phyloP scores from a whole-genome alignment of 1,140 invertebrate species.

The Cydia amplana region DNA sequence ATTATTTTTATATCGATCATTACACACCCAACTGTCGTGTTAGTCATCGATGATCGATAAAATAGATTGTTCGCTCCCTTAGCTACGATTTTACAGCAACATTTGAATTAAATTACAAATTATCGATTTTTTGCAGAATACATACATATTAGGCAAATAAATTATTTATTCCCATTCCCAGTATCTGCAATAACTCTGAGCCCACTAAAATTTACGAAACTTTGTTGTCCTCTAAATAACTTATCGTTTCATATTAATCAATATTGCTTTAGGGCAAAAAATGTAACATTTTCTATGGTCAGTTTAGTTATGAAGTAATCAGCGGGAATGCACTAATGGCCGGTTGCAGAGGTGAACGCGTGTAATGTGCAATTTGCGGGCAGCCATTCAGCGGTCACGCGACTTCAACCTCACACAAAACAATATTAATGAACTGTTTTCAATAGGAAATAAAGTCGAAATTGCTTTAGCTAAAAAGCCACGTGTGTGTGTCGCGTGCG shows the following conservation, averaged over 20 bases:
- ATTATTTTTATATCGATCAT: too few species aligned
- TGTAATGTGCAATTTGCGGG: slow-evolving; percentile 73
- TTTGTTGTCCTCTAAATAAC: background rate
- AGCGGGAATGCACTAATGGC: slow-evolving; percentile 72
- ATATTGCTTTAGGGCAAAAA: slow-evolving; percentile 49
- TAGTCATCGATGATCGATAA: too few species aligned
- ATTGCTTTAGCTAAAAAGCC: background rate
- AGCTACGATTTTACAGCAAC: too few species aligned
- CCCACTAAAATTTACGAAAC: background rate
- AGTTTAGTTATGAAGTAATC: slow-evolving; percentile 71
- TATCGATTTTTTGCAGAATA: too few species aligned
- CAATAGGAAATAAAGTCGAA: background rate
- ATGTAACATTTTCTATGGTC: slow-evolving; percentile 63
- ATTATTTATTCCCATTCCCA: too few species aligned
- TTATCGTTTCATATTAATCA: slow-evolving; percentile 26
- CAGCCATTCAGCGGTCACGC: slow-evolving; percentile 65
- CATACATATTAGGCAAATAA: too few species aligned
- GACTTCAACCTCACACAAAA: slow-evolving; percentile 43
- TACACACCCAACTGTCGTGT: too few species aligned
- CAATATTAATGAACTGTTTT: slow-evolving; percentile 29
- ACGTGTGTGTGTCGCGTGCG: slow-evolving; percentile 13
- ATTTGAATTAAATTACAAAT: too few species aligned
- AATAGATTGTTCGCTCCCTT: too few species aligned
- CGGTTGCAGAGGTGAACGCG: slow-evolving; percentile 63
- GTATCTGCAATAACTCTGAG: background rate